Base-by-base conservation (phyloP, 2,113 vertebrate species). In the Microcebus lehilahytsara region DNA sequence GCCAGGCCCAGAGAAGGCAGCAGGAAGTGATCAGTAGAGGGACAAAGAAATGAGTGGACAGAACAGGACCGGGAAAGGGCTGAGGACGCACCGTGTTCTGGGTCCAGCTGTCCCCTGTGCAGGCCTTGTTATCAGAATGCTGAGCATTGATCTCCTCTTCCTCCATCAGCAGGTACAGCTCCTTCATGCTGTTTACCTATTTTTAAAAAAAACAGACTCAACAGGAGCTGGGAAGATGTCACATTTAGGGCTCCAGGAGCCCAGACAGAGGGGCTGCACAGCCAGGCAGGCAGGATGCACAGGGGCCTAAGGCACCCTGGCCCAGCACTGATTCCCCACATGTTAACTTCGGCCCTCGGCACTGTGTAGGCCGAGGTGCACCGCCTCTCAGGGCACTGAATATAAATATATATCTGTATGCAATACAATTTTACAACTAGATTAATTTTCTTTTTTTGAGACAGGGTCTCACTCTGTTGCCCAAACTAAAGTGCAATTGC, bases 111-210 rank as follows among this genome's bases (percentile, higher is more conserved):
- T 99, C 99, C 62, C 99, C 98, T 0, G 97, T 75, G 14, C 98
- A 98, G 8, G 97, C 99, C 98, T 99, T 99, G 96, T 99, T 99
- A 89, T 99, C 99, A 0, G 98, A 96, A 94, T 99, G 99, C 98
- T 99, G 99, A 0, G 99, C 97, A 10, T 99, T 89, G 20, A 99
- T 96, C 94, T 99, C 99, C 85, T 99, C 99, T 92, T 99, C 99
- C 95, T 99, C 99, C 97, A 99, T 97, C 62, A 99, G 98, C 98
- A 99, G 97, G 97, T 99, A 99, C 71, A 99, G 98, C 95, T 99
- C 99, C 98, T 99, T 99, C 98, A 99, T 98, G 97, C 99, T 99
- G 98, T 99, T 99, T 80, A 99, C 99, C 99, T 99, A 74, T 2
- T 74, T 90, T 87, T 87, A 40, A 17, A 98, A 93, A 95, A 64